phyloP scores from a whole-genome alignment of 2,888 invertebrate species.

The Boloria euphrosyne region DNA sequence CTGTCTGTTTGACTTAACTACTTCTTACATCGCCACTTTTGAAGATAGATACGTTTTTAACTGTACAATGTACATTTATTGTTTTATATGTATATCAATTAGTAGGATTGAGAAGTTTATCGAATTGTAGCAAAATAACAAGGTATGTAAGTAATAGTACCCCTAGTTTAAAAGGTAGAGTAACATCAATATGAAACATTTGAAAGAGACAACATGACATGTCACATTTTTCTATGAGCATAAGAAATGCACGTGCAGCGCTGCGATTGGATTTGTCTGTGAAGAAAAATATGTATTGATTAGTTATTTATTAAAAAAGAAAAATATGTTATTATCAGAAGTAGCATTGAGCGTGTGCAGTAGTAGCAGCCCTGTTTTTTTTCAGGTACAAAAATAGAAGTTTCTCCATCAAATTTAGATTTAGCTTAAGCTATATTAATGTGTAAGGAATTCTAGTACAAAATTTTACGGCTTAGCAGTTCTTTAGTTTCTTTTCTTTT shows the following conservation, averaged over 20 bases:
- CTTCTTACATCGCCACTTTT: too few species aligned
- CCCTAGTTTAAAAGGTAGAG: slow-evolving; percentile 11
- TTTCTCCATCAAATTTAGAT: too few species aligned
- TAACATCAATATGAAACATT: slow-evolving; percentile 10
- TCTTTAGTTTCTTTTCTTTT: too few species aligned
- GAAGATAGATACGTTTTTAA: too few species aligned
- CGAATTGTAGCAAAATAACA: slow-evolving; percentile 17
- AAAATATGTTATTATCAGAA: neutral
- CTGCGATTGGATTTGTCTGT: slow-evolving; percentile 15
- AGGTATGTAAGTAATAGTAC: slow-evolving; percentile 18
- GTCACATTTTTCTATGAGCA: slow-evolving; percentile 14
- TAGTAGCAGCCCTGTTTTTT: too few species aligned
- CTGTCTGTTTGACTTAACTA: too few species aligned
- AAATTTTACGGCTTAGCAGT: neutral
- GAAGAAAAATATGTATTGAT: slow-evolving; percentile 25
- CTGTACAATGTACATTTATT: too few species aligned
- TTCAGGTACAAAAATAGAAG: too few species aligned
- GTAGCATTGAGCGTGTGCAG: neutral
- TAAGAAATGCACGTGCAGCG: slow-evolving; percentile 6
- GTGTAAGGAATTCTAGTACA: neutral
- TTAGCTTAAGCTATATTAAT: too few species aligned
- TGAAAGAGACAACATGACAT: slow-evolving; percentile 12
- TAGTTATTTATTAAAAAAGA: neutral
- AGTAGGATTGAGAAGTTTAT: neutral
- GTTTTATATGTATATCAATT: neutral